A percentile compares a stretch with the other conserved stretches of the same genome.
phyloP scores from a whole-genome alignment of 1,140 invertebrate genomes.

The Macrosteles quadrilineatus region DNA sequence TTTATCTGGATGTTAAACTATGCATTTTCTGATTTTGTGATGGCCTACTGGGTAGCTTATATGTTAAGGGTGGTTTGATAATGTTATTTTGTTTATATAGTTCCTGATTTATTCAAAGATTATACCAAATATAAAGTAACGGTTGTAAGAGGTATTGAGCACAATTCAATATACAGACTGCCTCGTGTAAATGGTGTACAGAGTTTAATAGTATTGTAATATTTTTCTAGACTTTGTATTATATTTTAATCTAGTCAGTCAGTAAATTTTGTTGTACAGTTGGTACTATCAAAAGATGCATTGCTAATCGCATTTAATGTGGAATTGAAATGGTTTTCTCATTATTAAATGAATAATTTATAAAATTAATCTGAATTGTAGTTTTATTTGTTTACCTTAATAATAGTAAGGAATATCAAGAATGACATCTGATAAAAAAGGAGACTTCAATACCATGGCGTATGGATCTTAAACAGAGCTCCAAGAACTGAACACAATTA shows the following conservation, averaged over 20 bases:
- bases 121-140: constrained; percentile 9
- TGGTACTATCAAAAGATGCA: constrained; percentile 14
- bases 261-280: constrained; percentile 15
- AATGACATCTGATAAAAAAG: too few species aligned
- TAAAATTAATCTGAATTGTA: constrained; percentile 6
- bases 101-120: constrained; percentile 12
- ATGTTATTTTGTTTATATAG: background rate
- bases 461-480: too few species aligned
- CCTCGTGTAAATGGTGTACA: constrained; percentile 14
- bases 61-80: background rate
- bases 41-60: background rate
- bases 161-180: constrained; percentile 12
- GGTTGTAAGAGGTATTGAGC: constrained; percentile 15
- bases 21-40: too few species aligned
- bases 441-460: too few species aligned
- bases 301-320: constrained; percentile 21
- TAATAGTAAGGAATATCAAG: too few species aligned
- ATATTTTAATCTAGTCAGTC: constrained; percentile 21
- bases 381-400: too few species aligned
- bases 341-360: constrained; percentile 9
- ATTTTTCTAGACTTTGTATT: constrained; percentile 26
- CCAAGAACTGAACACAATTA: too few species aligned
- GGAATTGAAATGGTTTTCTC: constrained; percentile 21
- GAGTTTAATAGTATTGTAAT: constrained; percentile 24
- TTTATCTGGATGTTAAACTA: too few species aligned